Evolutionary conservation across 2,888 invertebrate genomes (phyloP).

Genomic region (Drosophila pseudotalamancana): DNA sequence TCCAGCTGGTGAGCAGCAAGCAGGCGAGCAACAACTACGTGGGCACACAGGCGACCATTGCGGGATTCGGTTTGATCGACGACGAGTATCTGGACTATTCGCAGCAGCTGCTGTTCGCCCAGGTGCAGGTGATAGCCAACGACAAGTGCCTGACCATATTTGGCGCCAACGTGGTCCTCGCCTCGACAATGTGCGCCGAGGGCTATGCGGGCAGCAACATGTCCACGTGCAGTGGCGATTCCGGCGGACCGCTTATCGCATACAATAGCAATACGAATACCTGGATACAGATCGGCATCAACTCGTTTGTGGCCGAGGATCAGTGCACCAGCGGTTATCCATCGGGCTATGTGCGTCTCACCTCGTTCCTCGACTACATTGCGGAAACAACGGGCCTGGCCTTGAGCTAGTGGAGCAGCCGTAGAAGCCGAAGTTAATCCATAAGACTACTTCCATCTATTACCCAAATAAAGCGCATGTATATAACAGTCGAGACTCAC

Average conservation of each 20-base stretch:
- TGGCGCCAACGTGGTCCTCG: slow-evolving; percentile 58
- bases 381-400: slow-evolving; percentile 52
- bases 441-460: slow-evolving; percentile 1
- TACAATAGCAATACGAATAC: slow-evolving; percentile 38
- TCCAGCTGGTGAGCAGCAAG: slow-evolving; percentile 58
- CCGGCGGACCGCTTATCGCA: slow-evolving; percentile 79
- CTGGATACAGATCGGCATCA: slow-evolving; percentile 81
- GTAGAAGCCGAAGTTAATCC: not conserved
- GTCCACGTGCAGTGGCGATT: slow-evolving; percentile 83
- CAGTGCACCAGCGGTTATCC: slow-evolving; percentile 77
- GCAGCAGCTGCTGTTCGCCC: slow-evolving; percentile 66
- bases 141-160: slow-evolving; percentile 63
- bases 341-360: slow-evolving; percentile 79
- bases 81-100: slow-evolving; percentile 81
- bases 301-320: slow-evolving; percentile 82
- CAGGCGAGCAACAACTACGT: slow-evolving; percentile 60
- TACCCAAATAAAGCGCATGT: slow-evolving; percentile 28
- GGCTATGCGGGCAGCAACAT: slow-evolving; percentile 70
- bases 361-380: slow-evolving; percentile 77
- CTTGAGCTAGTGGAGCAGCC: slow-evolving; percentile 23
- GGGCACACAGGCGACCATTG: slow-evolving; percentile 66
- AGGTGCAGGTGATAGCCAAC: slow-evolving; percentile 77
- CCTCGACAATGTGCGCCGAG: slow-evolving; percentile 75
- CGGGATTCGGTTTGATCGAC: slow-evolving; percentile 79
- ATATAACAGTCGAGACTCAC: slow-evolving; percentile 15